Evolutionary conservation across 2,888 invertebrate genomes (phyloP), one percentile per base, ranked within the genome.

Genomic region (Julus scanicus): DNA sequence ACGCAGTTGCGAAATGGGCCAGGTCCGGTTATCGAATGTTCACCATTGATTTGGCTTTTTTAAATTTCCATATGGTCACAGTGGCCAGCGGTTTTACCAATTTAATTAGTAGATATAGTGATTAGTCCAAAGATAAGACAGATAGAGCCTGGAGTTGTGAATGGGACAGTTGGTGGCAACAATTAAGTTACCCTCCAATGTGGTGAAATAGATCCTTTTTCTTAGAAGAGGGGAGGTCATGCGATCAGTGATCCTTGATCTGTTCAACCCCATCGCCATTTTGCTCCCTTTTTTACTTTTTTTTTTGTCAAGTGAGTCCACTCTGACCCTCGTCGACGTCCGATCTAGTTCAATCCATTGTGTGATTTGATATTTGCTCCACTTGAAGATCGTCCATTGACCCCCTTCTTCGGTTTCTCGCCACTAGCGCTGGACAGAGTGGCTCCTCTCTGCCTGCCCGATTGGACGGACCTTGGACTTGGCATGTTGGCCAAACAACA

Each of bases 291-390:
- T 63, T n/a, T 63, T 17, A 6, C n/a, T 17, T 13, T 63, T 4
- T 4, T 53, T 53, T 53, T 53, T 13, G 49, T 11, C 29, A 29
- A 29, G 29, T 13, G 48, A 48, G 6, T 48, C 48, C 48, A 6
- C 48, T 48, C 48, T 48, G 48, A 48, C 48, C 48, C 48, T 48
- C 48, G 4, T n/a, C n/a, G n/a, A 6, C n/a, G n/a, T 63, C 63
- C n/a, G 15, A 57, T 15, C 63, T 63, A 63, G 63, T 63, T 63
- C 57, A 57, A n/a, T 63, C 63, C 63, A 63, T 63, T 63, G 63
- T 63, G 17, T n/a, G n/a, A n/a, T 63, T 63, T 63, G 17, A 15
- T 4, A 15, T 15, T 57, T 15, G 57, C 1, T 57, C 15, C 15
- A 57, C 11, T 15, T 57, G 57, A 15, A n/a, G n/a, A 63, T 63